Base-by-base conservation (phyloP, 2,888 invertebrate species). In the Invenusta paracnida region DNA sequence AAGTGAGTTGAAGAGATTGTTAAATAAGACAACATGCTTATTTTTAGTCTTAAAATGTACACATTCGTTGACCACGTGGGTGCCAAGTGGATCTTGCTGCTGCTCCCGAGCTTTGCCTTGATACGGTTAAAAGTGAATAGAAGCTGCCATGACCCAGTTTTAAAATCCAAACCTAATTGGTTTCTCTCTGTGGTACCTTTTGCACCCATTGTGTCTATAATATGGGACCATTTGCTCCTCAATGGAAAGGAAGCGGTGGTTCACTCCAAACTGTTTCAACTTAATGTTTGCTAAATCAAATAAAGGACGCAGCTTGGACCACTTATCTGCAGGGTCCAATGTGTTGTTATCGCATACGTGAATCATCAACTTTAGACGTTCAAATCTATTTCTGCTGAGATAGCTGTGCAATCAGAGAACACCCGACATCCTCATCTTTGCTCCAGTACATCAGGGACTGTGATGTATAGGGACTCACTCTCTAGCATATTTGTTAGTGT, bases 111-210 rank as follows among this genome's bases (percentile, higher is more conserved):
- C 17, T n/a, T 79, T 79, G 23, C 79, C 5, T n/a, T 79, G 79
- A n/a, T 79, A 79, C n/a, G 79, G 79, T 27, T 79, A 2, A n/a
- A 79, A 79, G n/a, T 79, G n/a, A 79, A 79, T 23, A 23, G 79
- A n/a, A 79, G 79, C 79, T 23, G 79, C 79, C 79, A 79, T 79
- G n/a, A 79, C 28, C 5, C 5, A 79, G 79, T 79, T 79, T 27
- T 79, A n/a, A 79, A 79, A 79, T 25, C n/a, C 79, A n/a, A 79
- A 48, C 48, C 48, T 48, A 17, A 48, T 48, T 48, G 48, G 48
- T 48, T 48, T 17, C 48, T 48, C 17, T 48, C 17, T 48, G 48
- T 48, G 48, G 17, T 48, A 48, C 48, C 5, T 48, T 48, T 48
- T 48, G 17, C 48, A 48, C 17, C 5, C 48, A 48, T 48, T 5